These are phyloP conservation scores for Trididemnum nubilum DNA, from an alignment of 23 tunicate genomes.

Conservation along the genomic window DNA sequence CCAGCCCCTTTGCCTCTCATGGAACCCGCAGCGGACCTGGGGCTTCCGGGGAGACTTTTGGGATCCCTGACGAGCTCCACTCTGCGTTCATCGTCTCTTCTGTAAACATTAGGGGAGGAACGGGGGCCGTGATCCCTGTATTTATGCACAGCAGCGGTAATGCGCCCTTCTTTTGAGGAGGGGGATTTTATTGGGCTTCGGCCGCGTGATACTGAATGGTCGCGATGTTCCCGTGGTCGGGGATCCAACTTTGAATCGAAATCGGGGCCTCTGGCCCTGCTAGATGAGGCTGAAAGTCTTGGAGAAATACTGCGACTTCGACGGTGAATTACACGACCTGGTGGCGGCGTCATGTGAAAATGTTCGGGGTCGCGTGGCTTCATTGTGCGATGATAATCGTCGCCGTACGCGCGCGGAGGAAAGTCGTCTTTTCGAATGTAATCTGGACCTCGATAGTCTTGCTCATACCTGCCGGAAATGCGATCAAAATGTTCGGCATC, in stretches of 20 bases:
- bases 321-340: slow-evolving; percentile 26
- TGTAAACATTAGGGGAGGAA: not conserved
- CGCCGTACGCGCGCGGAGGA: slow-evolving; percentile 44
- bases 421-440: slow-evolving; percentile 48
- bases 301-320: slow-evolving; percentile 89
- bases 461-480: slow-evolving; percentile 42
- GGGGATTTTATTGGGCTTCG: slow-evolving; percentile 55
- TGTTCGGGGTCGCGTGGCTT: slow-evolving; percentile 41
- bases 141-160: slow-evolving; percentile 32
- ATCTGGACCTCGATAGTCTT: slow-evolving; percentile 39
- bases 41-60: slow-evolving; percentile 45
- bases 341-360: slow-evolving; percentile 43
- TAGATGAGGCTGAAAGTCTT: slow-evolving; percentile 9
- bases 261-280: slow-evolving; percentile 45
- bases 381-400: slow-evolving; percentile 56
- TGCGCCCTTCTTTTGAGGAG: slow-evolving; percentile 26
- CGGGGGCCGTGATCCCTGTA: slow-evolving; percentile 41
- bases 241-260: slow-evolving; percentile 38
- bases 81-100: slow-evolving; percentile 35
- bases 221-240: slow-evolving; percentile 37
- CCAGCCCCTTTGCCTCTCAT: slow-evolving; percentile 39
- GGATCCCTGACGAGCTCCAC: slow-evolving; percentile 43
- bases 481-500: slow-evolving; percentile 49
- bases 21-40: slow-evolving; percentile 17
- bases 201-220: slow-evolving; percentile 20